Evolutionary conservation across 2,113 vertebrate genomes (phyloP).

Genomic region (Hippoglossus stenolepis): DNA sequence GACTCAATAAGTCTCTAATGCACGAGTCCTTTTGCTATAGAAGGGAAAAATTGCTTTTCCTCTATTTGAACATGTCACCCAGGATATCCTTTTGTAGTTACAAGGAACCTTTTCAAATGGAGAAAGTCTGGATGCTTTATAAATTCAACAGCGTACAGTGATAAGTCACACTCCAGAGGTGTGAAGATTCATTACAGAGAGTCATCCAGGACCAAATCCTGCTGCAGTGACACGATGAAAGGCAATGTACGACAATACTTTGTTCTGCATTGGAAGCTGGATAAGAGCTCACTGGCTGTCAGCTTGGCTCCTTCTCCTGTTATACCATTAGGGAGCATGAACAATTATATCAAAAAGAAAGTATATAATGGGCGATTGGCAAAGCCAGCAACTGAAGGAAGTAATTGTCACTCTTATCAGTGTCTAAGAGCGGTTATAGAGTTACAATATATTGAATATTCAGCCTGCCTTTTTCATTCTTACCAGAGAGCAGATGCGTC

Average conservation of each 20-base stretch:
- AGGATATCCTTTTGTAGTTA: conserved; percentile 14
- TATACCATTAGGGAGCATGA: conserved; percentile 39
- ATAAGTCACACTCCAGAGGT: too few species aligned
- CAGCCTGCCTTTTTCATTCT: background rate
- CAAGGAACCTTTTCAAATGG: conserved; percentile 18
- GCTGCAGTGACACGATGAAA: too few species aligned
- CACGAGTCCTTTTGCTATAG: too few species aligned
- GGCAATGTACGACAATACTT: too few species aligned
- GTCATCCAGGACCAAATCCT: too few species aligned
- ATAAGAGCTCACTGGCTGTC: conserved; percentile 33
- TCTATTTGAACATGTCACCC: too few species aligned
- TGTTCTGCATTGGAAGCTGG: too few species aligned
- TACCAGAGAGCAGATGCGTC: conserved; percentile 26
- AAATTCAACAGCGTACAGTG: too few species aligned
- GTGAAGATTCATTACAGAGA: too few species aligned
- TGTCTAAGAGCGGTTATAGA: background rate
- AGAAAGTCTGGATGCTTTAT: conserved; percentile 32
- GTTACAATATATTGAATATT: background rate
- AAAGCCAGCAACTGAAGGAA: conserved; percentile 39
- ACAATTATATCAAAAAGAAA: conserved; percentile 64
- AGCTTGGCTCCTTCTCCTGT: conserved; percentile 28
- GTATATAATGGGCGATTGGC: conserved; percentile 49
- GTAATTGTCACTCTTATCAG: conserved; percentile 30
- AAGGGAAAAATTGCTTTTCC: background rate
- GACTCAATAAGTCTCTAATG: too few species aligned